Conservation (phyloP, 1,140 invertebrate species). For the Calephelis virginiensis region DNA sequence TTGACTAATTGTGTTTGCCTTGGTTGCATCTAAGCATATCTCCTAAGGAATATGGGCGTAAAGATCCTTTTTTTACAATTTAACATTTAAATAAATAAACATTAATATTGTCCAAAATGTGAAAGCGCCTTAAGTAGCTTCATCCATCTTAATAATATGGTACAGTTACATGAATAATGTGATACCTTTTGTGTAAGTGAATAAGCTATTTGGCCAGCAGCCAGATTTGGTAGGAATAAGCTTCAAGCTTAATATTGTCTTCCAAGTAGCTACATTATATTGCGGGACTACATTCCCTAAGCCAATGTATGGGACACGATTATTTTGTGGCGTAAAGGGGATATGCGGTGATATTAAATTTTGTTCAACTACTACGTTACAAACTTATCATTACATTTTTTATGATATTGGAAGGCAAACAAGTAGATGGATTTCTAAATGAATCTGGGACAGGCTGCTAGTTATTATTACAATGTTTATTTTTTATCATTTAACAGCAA, state of each 20-base stretch:
- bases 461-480: no score
- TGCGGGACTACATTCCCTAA: conserved; percentile 8
- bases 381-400: no score
- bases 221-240: conserved; percentile 27
- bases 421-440: no score
- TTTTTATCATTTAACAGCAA: no score
- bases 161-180: conserved; percentile 28
- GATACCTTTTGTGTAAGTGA: conserved; percentile 27
- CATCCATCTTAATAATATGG: background rate
- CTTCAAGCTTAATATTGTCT: conserved; percentile 28
- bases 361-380: no score
- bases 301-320: background rate
- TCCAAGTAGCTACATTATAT: conserved; percentile 26
- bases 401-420: no score
- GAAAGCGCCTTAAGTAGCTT: background rate
- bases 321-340: background rate
- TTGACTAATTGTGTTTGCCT: no score
- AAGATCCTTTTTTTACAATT: background rate
- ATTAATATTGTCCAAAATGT: background rate
- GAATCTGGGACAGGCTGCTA: no score
- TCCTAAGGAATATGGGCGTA: no score
- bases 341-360: background rate
- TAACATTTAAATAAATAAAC: no score
- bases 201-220: conserved; percentile 33
- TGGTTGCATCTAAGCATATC: no score